A percentile compares a stretch with the other conserved stretches of the same genome.
These are phyloP conservation scores for Dolichoris vasculosae DNA, from an alignment of 1,140 invertebrate species.

Conservation along the genomic window DNA sequence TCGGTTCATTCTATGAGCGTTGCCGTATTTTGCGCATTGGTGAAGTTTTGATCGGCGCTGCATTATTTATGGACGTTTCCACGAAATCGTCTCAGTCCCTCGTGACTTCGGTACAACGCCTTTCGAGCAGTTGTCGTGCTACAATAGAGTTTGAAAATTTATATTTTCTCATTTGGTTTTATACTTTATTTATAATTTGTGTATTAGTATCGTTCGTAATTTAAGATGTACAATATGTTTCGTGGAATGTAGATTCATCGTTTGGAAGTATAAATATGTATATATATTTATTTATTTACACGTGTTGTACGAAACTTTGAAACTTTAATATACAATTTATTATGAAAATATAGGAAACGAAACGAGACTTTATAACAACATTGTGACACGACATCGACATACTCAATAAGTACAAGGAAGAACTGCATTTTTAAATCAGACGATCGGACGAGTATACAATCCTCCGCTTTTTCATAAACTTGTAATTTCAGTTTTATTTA, in stretches of 20 bases:
- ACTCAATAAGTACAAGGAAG: not conserved
- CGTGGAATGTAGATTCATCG: not conserved
- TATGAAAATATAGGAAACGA: not conserved
- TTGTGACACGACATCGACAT: not conserved
- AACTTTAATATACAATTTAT: not conserved
- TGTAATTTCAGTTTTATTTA: too few species aligned
- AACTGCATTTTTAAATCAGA: not conserved
- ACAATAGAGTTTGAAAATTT: not conserved
- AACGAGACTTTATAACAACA: not conserved
- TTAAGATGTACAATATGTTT: not conserved
- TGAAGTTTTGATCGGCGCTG: conserved; percentile 42
- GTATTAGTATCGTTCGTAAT: not conserved
- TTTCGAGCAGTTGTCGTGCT: not conserved
- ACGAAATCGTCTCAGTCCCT: not conserved
- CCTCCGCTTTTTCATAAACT: not conserved
- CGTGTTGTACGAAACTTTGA: too few species aligned
- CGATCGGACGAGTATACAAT: too few species aligned
- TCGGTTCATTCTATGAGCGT: not conserved
- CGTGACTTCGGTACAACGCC: not conserved
- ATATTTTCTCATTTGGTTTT: not conserved
- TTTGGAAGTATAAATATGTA: too few species aligned
- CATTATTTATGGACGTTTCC: conserved; percentile 48
- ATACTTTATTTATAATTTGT: not conserved
- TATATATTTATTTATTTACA: not conserved
- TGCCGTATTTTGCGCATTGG: not conserved